A percentile compares a stretch with the other conserved stretches of the same genome.
Evolutionary conservation across 2,888 invertebrate genomes (phyloP).

Genomic region (Chirona hameri): DNA sequence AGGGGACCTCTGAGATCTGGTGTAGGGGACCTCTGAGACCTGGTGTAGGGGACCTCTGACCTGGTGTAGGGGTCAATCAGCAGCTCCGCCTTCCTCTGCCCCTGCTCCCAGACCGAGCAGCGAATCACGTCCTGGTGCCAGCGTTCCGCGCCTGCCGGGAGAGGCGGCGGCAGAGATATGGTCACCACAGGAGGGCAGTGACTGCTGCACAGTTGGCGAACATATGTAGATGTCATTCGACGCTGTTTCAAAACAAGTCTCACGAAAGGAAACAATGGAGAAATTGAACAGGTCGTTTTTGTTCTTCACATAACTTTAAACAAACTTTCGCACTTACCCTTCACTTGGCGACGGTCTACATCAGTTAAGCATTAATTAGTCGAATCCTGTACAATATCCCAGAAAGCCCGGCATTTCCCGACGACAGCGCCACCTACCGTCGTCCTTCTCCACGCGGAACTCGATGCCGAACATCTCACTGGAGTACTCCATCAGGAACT

Average conservation of each 20-base stretch:
- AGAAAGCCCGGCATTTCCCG: background rate
- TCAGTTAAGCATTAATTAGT: too few species aligned
- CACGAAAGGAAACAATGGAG: too few species aligned
- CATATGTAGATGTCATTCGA: too few species aligned
- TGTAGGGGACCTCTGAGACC: slow-evolving; percentile 68
- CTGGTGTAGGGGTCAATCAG: slow-evolving; percentile 75
- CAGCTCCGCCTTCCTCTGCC: slow-evolving; percentile 67
- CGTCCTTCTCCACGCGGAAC: slow-evolving; percentile 59
- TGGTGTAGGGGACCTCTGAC: slow-evolving; percentile 60
- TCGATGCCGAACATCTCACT: slow-evolving; percentile 72
- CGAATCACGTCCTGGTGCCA: slow-evolving; percentile 86
- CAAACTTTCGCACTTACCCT: too few species aligned
- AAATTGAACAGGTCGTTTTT: too few species aligned
- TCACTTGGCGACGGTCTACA: too few species aligned
- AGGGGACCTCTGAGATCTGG: slow-evolving; percentile 65
- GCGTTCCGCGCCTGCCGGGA: slow-evolving; percentile 55
- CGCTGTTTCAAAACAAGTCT: too few species aligned
- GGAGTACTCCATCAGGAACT: slow-evolving; percentile 69
- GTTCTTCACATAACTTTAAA: too few species aligned
- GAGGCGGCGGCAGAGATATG: too few species aligned
- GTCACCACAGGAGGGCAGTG: too few species aligned
- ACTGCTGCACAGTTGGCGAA: too few species aligned
- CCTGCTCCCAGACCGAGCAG: slow-evolving; percentile 72
- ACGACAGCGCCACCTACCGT: background rate
- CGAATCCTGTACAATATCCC: too few species aligned